A percentile compares a stretch with the other conserved stretches of the same genome.
phyloP scores from a whole-genome alignment of 2,888 invertebrate genomes.

The Drosophila antonietae region DNA sequence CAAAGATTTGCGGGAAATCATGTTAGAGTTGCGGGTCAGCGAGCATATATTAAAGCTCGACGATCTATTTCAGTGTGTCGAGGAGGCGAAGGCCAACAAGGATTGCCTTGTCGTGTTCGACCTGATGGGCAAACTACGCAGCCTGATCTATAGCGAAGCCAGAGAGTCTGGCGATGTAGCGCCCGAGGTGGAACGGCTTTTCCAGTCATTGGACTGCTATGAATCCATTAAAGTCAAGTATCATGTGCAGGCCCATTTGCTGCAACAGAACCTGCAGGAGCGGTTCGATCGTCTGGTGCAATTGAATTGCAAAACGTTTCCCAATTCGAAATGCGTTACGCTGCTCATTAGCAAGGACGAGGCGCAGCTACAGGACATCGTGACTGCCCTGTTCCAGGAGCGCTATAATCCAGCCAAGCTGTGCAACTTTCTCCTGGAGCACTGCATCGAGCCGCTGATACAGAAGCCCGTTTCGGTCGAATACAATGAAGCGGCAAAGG shows the following conservation, averaged over 20 bases:
- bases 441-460: constrained; percentile 83
- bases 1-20: constrained; percentile 86
- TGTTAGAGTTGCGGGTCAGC: constrained; percentile 85
- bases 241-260: constrained; percentile 80
- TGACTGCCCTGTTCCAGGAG: constrained; percentile 82
- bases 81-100: constrained; percentile 80
- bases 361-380: constrained; percentile 80
- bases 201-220: constrained; percentile 81
- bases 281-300: constrained; percentile 83
- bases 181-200: constrained; percentile 75
- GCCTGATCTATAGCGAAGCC: constrained; percentile 71
- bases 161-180: constrained; percentile 46
- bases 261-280: constrained; percentile 82
- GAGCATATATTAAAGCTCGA: constrained; percentile 85
- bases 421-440: constrained; percentile 82
- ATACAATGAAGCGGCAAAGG: constrained; percentile 68
- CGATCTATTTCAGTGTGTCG: constrained; percentile 84
- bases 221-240: constrained; percentile 83
- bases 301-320: constrained; percentile 81
- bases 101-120: constrained; percentile 81
- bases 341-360: constrained; percentile 81
- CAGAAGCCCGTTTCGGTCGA: constrained; percentile 82
- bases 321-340: constrained; percentile 82
- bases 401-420: constrained; percentile 82
- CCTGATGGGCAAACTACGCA: constrained; percentile 77